These are phyloP conservation scores for Lumbricus terrestris DNA, from an alignment of 2,888 invertebrate species.

Conservation along the genomic window DNA sequence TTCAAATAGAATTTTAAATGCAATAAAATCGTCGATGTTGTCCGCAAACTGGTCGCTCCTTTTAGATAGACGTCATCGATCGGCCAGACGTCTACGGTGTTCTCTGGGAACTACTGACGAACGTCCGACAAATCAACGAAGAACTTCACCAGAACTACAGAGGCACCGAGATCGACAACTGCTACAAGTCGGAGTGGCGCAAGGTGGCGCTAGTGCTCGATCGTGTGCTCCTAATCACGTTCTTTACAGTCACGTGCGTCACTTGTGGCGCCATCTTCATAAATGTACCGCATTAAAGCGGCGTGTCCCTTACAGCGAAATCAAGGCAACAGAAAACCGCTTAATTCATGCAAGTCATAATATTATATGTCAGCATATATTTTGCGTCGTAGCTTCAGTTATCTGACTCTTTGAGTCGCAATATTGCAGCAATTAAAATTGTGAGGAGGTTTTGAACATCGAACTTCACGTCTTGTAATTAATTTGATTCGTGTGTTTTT, in stretches of 20 bases:
- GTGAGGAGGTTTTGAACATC: not conserved
- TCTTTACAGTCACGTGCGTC: constrained; percentile 37
- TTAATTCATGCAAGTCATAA: not conserved
- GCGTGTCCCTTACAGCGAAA: too few relatives aligned
- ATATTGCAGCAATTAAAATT: not conserved
- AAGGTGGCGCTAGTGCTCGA: constrained; percentile 41
- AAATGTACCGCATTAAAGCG: constrained; percentile 32
- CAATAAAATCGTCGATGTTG: not conserved
- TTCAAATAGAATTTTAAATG: not conserved
- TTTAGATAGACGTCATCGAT: constrained; percentile 18
- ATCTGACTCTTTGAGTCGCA: not conserved
- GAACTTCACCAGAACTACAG: constrained; percentile 36
- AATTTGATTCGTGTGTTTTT: not conserved
- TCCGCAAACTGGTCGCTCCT: not conserved
- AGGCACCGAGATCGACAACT: constrained; percentile 31
- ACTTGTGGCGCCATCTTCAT: constrained; percentile 37
- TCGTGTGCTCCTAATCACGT: constrained; percentile 36
- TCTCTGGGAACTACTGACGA: constrained; percentile 34
- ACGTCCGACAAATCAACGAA: constrained; percentile 38
- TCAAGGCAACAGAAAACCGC: not conserved
- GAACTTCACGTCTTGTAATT: not conserved
- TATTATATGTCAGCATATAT: not conserved
- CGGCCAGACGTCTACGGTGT: constrained; percentile 19
- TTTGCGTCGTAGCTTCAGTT: not conserved
- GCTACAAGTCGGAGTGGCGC: constrained; percentile 39